Percentiles rank a stretch among this genome's conserved stretches.
phyloP scores from a whole-genome alignment of 2,113 vertebrate genomes.

The Oncorhynchus keta region DNA sequence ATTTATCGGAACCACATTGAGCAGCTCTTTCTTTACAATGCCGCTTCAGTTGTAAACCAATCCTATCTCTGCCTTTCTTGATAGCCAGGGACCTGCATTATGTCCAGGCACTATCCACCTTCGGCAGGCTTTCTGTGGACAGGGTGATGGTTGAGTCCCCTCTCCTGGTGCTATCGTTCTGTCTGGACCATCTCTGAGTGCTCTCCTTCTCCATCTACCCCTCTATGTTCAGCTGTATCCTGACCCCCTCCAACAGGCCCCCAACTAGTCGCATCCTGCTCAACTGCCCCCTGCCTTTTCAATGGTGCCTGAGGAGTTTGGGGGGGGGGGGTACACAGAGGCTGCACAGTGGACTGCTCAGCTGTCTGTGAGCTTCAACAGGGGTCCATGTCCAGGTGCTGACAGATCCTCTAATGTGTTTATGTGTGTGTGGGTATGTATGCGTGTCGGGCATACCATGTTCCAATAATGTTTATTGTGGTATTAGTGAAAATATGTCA shows the following conservation, averaged over 20 bases:
- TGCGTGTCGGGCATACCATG: too few species aligned
- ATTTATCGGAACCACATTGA: too few species aligned
- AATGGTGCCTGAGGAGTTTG: neutral
- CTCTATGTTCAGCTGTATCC: slow-evolving; percentile 72
- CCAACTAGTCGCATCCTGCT: slow-evolving; percentile 51
- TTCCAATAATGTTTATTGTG: too few species aligned
- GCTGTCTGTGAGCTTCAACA: too few species aligned
- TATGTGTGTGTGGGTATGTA: too few species aligned
- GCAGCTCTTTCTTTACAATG: too few species aligned
- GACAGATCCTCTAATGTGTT: too few species aligned
- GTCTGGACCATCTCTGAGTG: neutral
- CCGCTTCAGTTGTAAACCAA: too few species aligned
- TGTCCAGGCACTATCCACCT: neutral
- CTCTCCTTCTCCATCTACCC: neutral
- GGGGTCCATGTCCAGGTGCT: too few species aligned
- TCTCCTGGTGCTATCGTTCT: neutral
- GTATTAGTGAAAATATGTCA: too few species aligned
- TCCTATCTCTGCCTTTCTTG: neutral
- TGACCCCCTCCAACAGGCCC: slow-evolving; percentile 45
- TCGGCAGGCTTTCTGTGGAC: neutral
- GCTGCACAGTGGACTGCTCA: too few species aligned
- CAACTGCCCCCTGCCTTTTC: neutral
- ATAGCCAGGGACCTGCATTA: neutral
- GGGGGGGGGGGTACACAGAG: too few species aligned
- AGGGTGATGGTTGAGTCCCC: neutral